phyloP scores from a whole-genome alignment of 2,113 vertebrate genomes.

The Urocitellus parryii region DNA sequence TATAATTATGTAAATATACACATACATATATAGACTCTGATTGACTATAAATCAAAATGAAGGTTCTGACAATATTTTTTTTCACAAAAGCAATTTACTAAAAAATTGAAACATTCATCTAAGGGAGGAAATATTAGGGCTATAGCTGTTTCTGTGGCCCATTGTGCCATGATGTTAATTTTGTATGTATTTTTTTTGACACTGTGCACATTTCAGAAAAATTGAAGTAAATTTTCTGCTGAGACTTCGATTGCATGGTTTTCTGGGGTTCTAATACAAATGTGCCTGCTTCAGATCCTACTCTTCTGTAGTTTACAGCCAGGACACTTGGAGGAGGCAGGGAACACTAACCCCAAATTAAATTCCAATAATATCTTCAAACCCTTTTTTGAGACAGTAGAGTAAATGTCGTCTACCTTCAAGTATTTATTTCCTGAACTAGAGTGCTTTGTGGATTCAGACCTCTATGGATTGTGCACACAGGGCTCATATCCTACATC shows the following conservation, averaged over 20 bases:
- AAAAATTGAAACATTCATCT: neutral
- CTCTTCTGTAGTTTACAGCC: neutral
- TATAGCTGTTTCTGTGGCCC: neutral
- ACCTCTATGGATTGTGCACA: neutral
- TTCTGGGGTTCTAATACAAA: neutral
- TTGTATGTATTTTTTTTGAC: neutral
- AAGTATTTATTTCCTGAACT: neutral
- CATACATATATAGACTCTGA: neutral
- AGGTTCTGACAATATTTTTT: neutral
- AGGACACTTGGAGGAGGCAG: neutral
- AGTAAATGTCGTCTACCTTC: neutral
- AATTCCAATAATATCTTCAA: neutral
- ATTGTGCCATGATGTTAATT: slow-evolving; percentile 13
- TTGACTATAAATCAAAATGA: neutral
- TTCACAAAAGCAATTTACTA: neutral
- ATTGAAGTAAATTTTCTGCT: neutral
- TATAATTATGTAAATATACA: neutral
- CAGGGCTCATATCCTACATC: neutral
- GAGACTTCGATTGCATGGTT: neutral
- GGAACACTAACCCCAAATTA: neutral
- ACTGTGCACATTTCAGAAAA: neutral
- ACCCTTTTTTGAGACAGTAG: neutral
- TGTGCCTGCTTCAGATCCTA: neutral
- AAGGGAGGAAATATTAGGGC: neutral
- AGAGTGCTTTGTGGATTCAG: neutral